phyloP scores from a whole-genome alignment of 2,888 invertebrate genomes.

The Drosophila rellima region DNA sequence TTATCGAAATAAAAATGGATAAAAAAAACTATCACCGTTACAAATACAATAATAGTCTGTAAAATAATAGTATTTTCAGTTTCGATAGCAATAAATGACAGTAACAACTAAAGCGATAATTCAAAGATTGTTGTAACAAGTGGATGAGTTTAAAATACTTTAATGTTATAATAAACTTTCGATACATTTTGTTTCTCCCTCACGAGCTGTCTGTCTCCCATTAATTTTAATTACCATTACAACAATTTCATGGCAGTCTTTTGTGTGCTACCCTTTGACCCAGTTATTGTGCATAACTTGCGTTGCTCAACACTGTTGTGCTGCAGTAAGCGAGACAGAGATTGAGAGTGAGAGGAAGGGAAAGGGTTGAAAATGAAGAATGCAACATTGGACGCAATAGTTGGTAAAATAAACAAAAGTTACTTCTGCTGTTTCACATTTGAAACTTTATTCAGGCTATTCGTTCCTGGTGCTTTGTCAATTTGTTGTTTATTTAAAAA shows the following conservation, averaged over 20 bases:
- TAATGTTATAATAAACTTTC: neutral
- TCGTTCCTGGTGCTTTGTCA: slow-evolving; percentile 39
- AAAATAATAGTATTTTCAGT: neutral
- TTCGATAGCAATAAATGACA: neutral
- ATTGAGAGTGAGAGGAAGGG: neutral
- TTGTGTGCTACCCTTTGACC: slow-evolving; percentile 22
- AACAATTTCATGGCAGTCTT: slow-evolving; percentile 23
- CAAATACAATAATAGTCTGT: neutral
- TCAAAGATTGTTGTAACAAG: neutral
- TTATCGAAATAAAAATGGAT: neutral
- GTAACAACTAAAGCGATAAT: neutral
- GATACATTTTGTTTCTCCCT: neutral
- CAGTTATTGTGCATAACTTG: slow-evolving; percentile 34
- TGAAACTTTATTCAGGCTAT: slow-evolving; percentile 61
- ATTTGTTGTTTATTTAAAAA: slow-evolving; percentile 48
- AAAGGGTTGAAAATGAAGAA: slow-evolving; percentile 27
- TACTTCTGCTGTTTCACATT: slow-evolving; percentile 49
- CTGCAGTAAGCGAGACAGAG: slow-evolving; percentile 1
- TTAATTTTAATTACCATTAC: slow-evolving; percentile 31
- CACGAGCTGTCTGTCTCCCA: neutral
- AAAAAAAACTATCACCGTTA: neutral
- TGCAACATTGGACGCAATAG: slow-evolving; percentile 48
- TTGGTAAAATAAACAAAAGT: slow-evolving; percentile 64
- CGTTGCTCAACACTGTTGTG: slow-evolving; percentile 43
- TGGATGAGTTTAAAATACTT: neutral